Evolutionary conservation across 2,113 vertebrate species (phyloP), one percentile per base, ranked within the genome.

Genomic region (Thermophis baileyi): DNA sequence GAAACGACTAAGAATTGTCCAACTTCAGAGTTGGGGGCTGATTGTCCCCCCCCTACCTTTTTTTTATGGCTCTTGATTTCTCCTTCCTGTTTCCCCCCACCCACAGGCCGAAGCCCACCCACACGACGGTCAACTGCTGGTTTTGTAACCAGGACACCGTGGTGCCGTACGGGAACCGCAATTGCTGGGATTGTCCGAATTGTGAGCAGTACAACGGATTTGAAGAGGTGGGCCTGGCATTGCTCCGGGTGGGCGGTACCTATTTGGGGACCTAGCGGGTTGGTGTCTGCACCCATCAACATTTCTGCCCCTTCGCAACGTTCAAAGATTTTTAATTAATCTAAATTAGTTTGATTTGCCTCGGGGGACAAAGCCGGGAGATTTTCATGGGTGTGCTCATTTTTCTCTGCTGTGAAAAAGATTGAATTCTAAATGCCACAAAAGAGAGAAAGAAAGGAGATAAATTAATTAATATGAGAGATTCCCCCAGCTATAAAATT

Each of bases 161-260:
- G 87, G 99, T 99, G 89, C 99, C 99, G 0, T 99, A 99, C 2
- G 99, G 99, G 44, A 99, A 99, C 95, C 98, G 98, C 57, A 99
- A 99, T 97, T 99, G 99, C 96, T 99, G 99, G 99, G 99, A 99
- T 88, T 99, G 99, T 93, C 99, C 99, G 44, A 98, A 98, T 97
- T 99, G 99, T 44, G 99, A 99, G 91, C 99, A 99, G 97, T 99
- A 99, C 97, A 99, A 99, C 3, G 99, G 99, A 69, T 99, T 99
- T 96, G 99, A 99, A 93, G 98, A 99, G 98, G 99, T 99, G 93
- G 0, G 47, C 12, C 6, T 1, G n/a, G 2, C 14, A 6, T 6
- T 1, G 5, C 14, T 40, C 2, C 0, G n/a, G 63, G 1, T n/a
- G 63, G 12, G 4, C 0, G 14, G 14, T 40, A 6, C 14, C 69